Base-by-base conservation (phyloP, 2,888 invertebrate species). In the Agrochola lota region DNA sequence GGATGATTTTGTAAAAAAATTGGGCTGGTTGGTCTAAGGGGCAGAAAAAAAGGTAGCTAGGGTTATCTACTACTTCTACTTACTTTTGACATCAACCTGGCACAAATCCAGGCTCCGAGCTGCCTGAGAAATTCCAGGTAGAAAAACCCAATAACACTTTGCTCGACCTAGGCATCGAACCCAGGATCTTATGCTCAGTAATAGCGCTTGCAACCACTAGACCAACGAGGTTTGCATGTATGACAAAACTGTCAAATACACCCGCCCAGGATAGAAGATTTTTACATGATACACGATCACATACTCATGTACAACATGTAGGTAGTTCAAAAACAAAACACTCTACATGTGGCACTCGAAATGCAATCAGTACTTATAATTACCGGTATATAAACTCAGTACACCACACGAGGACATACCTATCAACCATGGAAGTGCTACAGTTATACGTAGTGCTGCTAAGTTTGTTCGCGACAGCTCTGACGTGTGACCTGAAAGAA, bases 391-490 rank as follows among this genome's bases (percentile, higher is more conserved):
- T 79, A 87, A 81, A 67, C 26, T 30, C 55, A 57, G 30, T 52
- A 57, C 35, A 46, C 52, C 30, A 69, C 17, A 26, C 59, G n/a
- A 40, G 40, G 17, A 5, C 59, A 15, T 30, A 35, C 46, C 43
- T 74, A 59, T 81, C 60, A 67, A 81, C 15, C 74, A 87, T 87
- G 87, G 74, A 68, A 20, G 66, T 71, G 40, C 26, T 86, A 43
- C 84, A 84, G 49, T 67, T 77, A 30, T 57, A 86, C 20, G 49
- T 88, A 59, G 71, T 74, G 69, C 71, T 90, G 20, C 71, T 92
- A 7, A 90, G 88, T 74, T 75, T 93, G 0, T 59, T 92, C 30
- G 89, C 85, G 43, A 79, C 85, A 49, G 90, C 85, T 5, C 79
- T 77, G n/a, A 66, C 74, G 23, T 84, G 84, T 59, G 81, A 85